Conservation (phyloP, 2,888 invertebrate genomes). For the Mechanitis messenoides region DNA sequence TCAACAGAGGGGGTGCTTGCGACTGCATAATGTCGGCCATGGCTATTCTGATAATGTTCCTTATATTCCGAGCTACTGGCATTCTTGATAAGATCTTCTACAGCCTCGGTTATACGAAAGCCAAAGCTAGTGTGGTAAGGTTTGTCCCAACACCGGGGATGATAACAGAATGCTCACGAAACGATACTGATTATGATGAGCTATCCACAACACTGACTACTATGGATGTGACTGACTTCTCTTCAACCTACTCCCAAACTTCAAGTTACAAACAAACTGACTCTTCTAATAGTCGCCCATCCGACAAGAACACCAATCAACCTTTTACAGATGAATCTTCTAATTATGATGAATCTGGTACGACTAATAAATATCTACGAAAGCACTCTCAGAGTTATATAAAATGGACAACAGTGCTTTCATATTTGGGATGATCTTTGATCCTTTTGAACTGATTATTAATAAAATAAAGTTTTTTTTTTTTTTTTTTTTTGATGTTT, state of each 20-base stretch:
- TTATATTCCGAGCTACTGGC: conserved; percentile 57
- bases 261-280: background rate
- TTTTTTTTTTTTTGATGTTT: too few relatives aligned
- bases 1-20: conserved; percentile 52
- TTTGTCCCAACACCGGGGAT: conserved; percentile 53
- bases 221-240: background rate
- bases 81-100: conserved; percentile 58
- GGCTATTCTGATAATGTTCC: conserved; percentile 50
- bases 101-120: conserved; percentile 54
- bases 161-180: conserved; percentile 52
- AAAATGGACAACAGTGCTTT: conserved; percentile 19
- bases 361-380: background rate
- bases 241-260: too few relatives aligned
- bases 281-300: too few relatives aligned
- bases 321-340: too few relatives aligned
- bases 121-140: conserved; percentile 31
- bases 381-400: conserved; percentile 1
- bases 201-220: conserved; percentile 1
- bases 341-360: background rate
- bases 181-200: conserved; percentile 35
- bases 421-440: conserved; percentile 1
- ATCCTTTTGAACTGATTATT: too few relatives aligned
- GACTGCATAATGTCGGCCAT: conserved; percentile 58
- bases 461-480: too few relatives aligned
- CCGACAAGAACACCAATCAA: too few relatives aligned